Evolutionary conservation across 2,113 vertebrate genomes (phyloP).

Genomic region (Globicephala melas): DNA sequence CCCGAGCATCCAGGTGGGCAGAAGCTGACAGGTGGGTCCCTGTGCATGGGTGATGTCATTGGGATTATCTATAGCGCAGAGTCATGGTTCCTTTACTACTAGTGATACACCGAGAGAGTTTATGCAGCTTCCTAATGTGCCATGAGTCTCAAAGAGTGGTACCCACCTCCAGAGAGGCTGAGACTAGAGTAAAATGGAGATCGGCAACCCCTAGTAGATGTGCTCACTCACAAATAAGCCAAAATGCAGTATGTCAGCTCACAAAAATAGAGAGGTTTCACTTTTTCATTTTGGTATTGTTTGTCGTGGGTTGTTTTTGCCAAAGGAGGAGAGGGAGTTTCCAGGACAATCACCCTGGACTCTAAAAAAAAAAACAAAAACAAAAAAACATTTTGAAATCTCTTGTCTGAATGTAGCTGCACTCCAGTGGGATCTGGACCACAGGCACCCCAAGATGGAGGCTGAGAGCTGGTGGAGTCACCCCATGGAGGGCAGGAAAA

Average conservation of each 20-base stretch:
- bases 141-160: accelerated
- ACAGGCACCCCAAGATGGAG: neutral
- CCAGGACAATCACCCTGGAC: neutral
- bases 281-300: neutral
- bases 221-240: neutral
- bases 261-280: neutral
- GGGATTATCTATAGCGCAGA: neutral
- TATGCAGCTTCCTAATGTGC: neutral
- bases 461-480: neutral
- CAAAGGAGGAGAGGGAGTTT: neutral
- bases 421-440: neutral
- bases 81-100: accelerated
- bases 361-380: neutral
- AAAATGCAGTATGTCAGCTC: neutral
- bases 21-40: neutral
- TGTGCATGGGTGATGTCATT: no score
- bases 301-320: neutral
- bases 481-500: neutral
- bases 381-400: neutral
- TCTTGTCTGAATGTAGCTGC: neutral
- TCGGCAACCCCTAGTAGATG: no score
- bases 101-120: neutral
- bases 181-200: neutral
- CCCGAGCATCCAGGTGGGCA: neutral
- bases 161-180: neutral